Percentiles rank a stretch among this genome's conserved stretches.
Conservation (phyloP, 35 echinoderm and acorn worm genomes). For the Apostichopus parvimensis region DNA sequence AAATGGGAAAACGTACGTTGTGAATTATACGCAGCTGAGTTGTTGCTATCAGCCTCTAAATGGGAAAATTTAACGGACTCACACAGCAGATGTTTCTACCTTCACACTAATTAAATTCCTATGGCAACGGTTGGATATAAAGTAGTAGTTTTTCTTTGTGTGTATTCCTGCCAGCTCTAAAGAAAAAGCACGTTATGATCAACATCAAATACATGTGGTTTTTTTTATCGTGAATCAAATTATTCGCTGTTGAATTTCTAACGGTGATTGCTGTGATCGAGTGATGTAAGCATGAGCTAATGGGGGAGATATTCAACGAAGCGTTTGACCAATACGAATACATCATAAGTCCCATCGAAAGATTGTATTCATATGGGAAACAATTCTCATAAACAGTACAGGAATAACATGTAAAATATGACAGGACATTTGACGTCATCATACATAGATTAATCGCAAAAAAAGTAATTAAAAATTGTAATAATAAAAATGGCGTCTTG, state of each 20-base stretch:
- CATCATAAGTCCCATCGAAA: conserved; percentile 28
- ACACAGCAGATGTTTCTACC: conserved; percentile 29
- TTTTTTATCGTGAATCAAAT: conserved; percentile 27
- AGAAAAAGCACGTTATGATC: neutral
- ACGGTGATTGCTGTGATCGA: conserved; percentile 1
- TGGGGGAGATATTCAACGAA: conserved; percentile 1
- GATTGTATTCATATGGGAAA: neutral
- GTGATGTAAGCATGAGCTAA: neutral
- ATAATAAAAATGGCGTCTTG: too few relatives aligned
- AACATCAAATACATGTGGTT: neutral
- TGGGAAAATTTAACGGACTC: conserved; percentile 30
- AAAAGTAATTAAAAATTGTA: too few relatives aligned
- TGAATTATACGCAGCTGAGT: neutral
- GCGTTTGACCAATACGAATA: conserved; percentile 40
- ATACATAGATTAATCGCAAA: too few relatives aligned
- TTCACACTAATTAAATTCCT: conserved; percentile 56
- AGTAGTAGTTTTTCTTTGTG: neutral
- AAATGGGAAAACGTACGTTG: neutral
- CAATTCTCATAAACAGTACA: neutral
- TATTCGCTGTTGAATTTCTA: conserved; percentile 29
- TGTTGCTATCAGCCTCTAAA: neutral
- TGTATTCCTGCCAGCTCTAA: neutral
- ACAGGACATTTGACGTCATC: too few relatives aligned
- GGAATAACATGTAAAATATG: too few relatives aligned
- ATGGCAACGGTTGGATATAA: conserved; percentile 35